Evolutionary conservation across 2,888 invertebrate genomes (phyloP).

Genomic region (Mystacides longicornis): DNA sequence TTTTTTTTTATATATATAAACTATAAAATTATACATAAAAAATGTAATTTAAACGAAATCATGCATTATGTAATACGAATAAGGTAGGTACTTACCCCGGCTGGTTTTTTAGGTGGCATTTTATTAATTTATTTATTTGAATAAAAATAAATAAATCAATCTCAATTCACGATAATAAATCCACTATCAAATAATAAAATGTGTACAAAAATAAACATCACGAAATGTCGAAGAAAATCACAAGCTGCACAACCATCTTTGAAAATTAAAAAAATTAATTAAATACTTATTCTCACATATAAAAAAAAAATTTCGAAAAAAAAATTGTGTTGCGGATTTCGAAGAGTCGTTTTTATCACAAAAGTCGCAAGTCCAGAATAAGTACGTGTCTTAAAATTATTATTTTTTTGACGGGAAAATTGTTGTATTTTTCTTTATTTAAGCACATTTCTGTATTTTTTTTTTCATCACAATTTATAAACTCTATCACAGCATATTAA

Average conservation of each 20-base stretch:
- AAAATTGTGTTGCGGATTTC: too few relatives aligned
- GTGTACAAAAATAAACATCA: background rate
- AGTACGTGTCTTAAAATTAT: background rate
- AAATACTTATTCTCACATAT: too few relatives aligned
- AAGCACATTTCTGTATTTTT: background rate
- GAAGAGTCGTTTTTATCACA: background rate
- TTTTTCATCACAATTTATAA: too few relatives aligned
- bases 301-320: background rate
- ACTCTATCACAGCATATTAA: background rate
- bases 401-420: background rate
- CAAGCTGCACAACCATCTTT: background rate
- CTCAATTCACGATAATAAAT: too few relatives aligned
- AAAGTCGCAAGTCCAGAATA: constrained; percentile 4
- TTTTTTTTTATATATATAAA: background rate
- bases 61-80: background rate
- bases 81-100: background rate
- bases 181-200: too few relatives aligned
- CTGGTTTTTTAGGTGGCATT: background rate
- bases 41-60: background rate
- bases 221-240: background rate
- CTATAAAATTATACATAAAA: background rate
- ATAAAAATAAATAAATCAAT: background rate
- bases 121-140: background rate
- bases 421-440: background rate
- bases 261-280: background rate